These are phyloP conservation scores for Aleiodes sp. DNA, from an alignment of 1,140 invertebrate species.

Conservation along the genomic window DNA sequence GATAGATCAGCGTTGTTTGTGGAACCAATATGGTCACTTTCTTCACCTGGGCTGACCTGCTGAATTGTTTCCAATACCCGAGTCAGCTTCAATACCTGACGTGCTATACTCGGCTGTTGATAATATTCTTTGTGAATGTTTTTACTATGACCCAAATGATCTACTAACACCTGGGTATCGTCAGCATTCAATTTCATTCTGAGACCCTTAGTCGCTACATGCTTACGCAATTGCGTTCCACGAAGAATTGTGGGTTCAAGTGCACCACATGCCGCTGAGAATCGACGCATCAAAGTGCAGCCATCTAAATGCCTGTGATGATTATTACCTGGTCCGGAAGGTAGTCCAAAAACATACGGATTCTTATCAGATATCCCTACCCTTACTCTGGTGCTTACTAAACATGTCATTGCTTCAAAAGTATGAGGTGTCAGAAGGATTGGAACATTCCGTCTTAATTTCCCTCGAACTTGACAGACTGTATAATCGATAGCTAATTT, in stretches of 20 bases:
- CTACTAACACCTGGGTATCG: not conserved
- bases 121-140: not conserved
- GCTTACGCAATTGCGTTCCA: slow-evolving; percentile 24
- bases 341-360: slow-evolving; percentile 28
- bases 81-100: not conserved
- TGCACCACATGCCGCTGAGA: slow-evolving; percentile 19
- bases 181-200: slow-evolving; percentile 46
- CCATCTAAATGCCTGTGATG: slow-evolving; percentile 5
- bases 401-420: slow-evolving; percentile 1
- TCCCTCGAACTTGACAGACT: slow-evolving; percentile 20
- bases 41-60: no score
- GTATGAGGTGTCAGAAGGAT: slow-evolving; percentile 5
- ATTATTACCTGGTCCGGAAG: not conserved
- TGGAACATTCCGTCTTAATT: slow-evolving; percentile 21
- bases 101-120: not conserved
- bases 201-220: slow-evolving; percentile 25
- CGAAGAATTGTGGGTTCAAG: slow-evolving; percentile 2
- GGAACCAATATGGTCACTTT: no score
- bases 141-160: not conserved
- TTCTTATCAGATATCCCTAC: slow-evolving; percentile 16
- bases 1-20: no score
- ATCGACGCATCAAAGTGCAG: slow-evolving; percentile 25
- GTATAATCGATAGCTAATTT: slow-evolving; percentile 13
- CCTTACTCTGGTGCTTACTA: not conserved
- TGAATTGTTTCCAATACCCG: not conserved